Percentiles rank a stretch among this genome's conserved stretches.
These are phyloP conservation scores for Diarsia dahlii DNA, from an alignment of 2,888 invertebrate genomes.

Conservation along the genomic window DNA sequence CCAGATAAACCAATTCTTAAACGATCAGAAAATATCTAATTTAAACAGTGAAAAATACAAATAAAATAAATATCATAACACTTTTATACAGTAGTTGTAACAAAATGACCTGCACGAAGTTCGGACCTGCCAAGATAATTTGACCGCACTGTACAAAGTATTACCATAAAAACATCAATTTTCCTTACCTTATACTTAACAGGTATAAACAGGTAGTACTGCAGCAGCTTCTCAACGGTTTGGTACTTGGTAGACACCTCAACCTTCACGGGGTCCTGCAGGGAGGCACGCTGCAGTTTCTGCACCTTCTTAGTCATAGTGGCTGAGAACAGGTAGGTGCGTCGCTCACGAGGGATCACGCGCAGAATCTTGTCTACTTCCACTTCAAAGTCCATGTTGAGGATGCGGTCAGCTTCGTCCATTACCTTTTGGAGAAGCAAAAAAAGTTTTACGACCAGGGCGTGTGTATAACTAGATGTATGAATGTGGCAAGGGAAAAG, in stretches of 20 bases:
- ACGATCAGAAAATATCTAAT: too few relatives aligned
- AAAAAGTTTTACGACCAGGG: too few relatives aligned
- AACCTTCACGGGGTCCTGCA: conserved; percentile 98
- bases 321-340: conserved; percentile 98
- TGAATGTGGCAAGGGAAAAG: background rate
- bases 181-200: conserved; percentile 96
- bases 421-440: conserved; percentile 92
- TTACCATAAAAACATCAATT: background rate
- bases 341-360: conserved; percentile 97
- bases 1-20: too few relatives aligned
- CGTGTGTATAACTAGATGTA: background rate
- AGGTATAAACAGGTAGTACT: conserved; percentile 98
- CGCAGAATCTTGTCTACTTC: conserved; percentile 98
- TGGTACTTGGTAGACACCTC: conserved; percentile 99
- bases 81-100: too few relatives aligned
- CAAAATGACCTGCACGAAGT: too few relatives aligned
- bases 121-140: too few relatives aligned
- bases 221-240: conserved; percentile 98
- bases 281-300: conserved; percentile 98
- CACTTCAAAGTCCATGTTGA: conserved; percentile 99
- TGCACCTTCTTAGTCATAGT: conserved; percentile 99
- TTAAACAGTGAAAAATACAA: too few relatives aligned
- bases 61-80: too few relatives aligned
- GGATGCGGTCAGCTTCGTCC: conserved; percentile 99
- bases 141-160: too few relatives aligned